Conservation (phyloP, 2,888 invertebrate genomes). For the Pharmacophagus antenor region DNA sequence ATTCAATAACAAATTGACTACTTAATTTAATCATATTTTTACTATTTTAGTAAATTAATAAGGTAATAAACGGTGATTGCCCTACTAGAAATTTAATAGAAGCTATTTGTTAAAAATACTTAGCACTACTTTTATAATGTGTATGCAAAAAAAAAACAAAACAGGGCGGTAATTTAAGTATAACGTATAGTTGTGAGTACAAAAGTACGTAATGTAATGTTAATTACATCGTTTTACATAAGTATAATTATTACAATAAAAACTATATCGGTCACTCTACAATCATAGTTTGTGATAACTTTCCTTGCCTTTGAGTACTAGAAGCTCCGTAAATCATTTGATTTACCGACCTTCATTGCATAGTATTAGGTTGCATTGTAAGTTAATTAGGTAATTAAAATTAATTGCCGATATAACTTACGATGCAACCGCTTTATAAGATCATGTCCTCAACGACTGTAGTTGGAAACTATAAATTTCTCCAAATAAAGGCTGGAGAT, state of each 20-base stretch:
- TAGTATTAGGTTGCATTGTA: too few species aligned
- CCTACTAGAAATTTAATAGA: not conserved
- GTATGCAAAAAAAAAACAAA: too few species aligned
- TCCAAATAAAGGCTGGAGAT: not conserved
- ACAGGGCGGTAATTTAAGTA: too few species aligned
- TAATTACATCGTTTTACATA: not conserved
- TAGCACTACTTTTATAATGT: not conserved
- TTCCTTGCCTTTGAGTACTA: constrained; percentile 6
- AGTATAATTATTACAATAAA: not conserved
- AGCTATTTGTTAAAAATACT: not conserved
- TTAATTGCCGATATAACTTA: constrained; percentile 19
- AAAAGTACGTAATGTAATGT: not conserved
- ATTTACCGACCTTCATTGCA: too few species aligned
- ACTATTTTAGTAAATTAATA: not conserved
- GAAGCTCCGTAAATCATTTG: constrained; percentile 21
- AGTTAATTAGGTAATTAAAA: too few species aligned
- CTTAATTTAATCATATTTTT: not conserved
- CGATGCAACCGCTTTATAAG: constrained; percentile 13
- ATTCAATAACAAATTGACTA: too few species aligned
- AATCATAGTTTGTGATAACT: constrained; percentile 20
- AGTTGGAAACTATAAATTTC: constrained; percentile 6
- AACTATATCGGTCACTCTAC: not conserved
- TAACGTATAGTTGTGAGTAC: not conserved
- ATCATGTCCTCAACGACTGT: constrained; percentile 8
- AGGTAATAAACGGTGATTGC: not conserved